Conservation (phyloP, 2,888 invertebrate species). For the Agrenia bidenticulata region DNA sequence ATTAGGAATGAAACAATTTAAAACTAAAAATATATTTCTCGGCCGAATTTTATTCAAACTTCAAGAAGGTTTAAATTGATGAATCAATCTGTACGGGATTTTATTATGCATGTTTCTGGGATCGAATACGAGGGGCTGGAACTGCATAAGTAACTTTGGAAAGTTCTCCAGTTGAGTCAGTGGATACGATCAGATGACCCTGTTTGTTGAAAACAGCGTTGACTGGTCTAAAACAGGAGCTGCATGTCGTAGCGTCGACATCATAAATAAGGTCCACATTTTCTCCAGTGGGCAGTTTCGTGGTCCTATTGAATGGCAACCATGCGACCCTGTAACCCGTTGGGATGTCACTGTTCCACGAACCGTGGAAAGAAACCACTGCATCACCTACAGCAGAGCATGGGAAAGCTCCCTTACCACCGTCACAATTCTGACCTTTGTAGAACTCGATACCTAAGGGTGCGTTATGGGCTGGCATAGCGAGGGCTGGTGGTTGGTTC, state of each 20-base stretch:
- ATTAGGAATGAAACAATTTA: no score
- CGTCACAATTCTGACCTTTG: constrained; percentile 32
- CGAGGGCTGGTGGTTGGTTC: constrained; percentile 41
- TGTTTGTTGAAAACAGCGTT: constrained; percentile 37
- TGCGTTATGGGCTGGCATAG: constrained; percentile 47
- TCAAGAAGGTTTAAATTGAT: no score
- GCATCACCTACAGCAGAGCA: constrained; percentile 43
- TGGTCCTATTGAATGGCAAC: constrained; percentile 27
- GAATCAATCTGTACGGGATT: no score
- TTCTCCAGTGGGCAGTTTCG: constrained; percentile 38
- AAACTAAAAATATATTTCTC: no score
- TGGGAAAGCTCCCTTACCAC: constrained; percentile 37
- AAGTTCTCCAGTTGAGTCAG: constrained; percentile 31
- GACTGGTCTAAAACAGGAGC: constrained; percentile 43
- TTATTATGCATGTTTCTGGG: no score
- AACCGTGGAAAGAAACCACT: constrained; percentile 45
- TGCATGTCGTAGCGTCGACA: constrained; percentile 21
- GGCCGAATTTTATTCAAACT: no score
- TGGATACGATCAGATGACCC: constrained; percentile 42
- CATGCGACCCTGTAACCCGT: constrained; percentile 41
- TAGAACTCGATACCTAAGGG: constrained; percentile 46
- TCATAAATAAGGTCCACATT: constrained; percentile 33
- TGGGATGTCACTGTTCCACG: constrained; percentile 33
- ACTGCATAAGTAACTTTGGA: constrained; percentile 33
- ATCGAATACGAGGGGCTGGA: constrained; percentile 7